Conservation (phyloP, 2,113 vertebrate species). For the Antechinus flavipes region DNA sequence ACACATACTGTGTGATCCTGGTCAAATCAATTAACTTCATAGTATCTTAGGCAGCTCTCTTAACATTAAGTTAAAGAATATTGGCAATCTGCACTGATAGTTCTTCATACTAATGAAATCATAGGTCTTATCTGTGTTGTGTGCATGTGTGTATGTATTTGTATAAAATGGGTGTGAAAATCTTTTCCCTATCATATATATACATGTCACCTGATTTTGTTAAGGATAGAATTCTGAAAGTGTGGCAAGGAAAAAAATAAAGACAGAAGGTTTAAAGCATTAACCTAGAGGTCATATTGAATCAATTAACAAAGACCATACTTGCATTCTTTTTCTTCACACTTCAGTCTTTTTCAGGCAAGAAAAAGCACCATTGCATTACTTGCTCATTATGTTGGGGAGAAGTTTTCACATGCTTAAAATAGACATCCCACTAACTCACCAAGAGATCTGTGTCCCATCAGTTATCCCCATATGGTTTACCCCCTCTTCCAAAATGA, state of each 20-base stretch:
- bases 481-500: too few relatives aligned
- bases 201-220: not conserved
- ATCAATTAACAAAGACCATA: not conserved
- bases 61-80: not conserved
- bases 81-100: not conserved
- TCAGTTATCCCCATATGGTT: too few relatives aligned
- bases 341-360: not conserved
- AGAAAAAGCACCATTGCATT: not conserved
- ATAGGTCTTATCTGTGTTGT: not conserved
- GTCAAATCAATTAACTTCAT: not conserved
- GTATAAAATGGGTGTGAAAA: not conserved
- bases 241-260: not conserved
- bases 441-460: not conserved
- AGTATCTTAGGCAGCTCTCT: not conserved
- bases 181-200: not conserved
- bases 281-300: not conserved
- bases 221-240: not conserved
- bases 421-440: too few relatives aligned
- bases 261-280: not conserved
- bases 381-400: not conserved
- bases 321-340: not conserved
- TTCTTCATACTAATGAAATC: not conserved
- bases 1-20: not conserved
- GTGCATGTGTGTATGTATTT: not conserved
- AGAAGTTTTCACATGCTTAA: not conserved